A percentile compares a stretch with the other conserved stretches of the same genome.
Evolutionary conservation across 2,888 invertebrate species (phyloP).

Genomic region (Pseudococcus jackbeardsleyi): DNA sequence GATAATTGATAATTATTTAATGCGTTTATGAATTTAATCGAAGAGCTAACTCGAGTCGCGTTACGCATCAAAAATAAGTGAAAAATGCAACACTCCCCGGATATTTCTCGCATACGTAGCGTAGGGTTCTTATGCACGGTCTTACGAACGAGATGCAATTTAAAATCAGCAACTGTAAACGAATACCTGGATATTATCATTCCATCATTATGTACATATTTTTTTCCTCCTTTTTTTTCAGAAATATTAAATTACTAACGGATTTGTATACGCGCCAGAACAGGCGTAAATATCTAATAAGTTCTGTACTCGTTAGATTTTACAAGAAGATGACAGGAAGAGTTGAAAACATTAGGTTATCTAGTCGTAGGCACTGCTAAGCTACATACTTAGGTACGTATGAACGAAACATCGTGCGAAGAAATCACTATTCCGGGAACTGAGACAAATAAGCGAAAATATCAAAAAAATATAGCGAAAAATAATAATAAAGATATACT

Average conservation of each 20-base stretch:
- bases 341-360: constrained; percentile 28
- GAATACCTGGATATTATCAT: constrained; percentile 43
- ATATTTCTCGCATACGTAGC: not conserved
- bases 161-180: constrained; percentile 46
- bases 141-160: constrained; percentile 7
- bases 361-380: not conserved
- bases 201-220: constrained; percentile 11
- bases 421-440: constrained; percentile 42
- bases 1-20: constrained; percentile 35
- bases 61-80: constrained; percentile 33
- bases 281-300: constrained; percentile 46
- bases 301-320: constrained; percentile 45
- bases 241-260: constrained; percentile 25
- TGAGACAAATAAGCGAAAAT: constrained; percentile 51
- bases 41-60: not conserved
- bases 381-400: not conserved
- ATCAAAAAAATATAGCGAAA: constrained; percentile 50
- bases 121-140: not conserved
- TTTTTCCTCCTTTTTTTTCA: not conserved
- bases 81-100: constrained; percentile 30
- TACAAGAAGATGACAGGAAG: constrained; percentile 17
- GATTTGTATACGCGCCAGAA: constrained; percentile 32
- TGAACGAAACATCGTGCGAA: constrained; percentile 31
- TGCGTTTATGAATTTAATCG: constrained; percentile 42
- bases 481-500: constrained; percentile 56